Evolutionary conservation across 2,797 vertebrate species (phyloP).

Genomic region (Parauchenoglanis punctatus): DNA sequence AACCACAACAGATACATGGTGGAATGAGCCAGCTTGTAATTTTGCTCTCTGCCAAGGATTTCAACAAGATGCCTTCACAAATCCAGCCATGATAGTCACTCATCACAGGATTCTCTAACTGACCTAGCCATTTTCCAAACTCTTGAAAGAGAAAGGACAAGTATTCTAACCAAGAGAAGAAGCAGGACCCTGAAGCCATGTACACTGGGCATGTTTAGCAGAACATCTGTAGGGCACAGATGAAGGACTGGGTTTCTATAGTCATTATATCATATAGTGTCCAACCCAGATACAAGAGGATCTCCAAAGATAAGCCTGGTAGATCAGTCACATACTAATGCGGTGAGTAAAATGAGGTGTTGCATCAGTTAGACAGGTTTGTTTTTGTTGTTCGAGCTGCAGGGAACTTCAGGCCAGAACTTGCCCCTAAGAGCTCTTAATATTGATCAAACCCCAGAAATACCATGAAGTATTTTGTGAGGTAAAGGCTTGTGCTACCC

Average conservation of each 20-base stretch:
- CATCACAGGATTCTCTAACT: neutral
- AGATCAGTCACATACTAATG: conserved; percentile 3
- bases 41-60: neutral
- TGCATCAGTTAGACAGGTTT: neutral
- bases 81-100: neutral
- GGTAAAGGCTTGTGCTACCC: neutral
- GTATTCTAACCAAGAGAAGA: neutral
- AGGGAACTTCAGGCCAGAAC: neutral
- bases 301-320: neutral
- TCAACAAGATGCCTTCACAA: neutral
- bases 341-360: neutral
- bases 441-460: neutral
- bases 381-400: neutral
- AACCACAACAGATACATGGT: neutral
- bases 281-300: neutral
- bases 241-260: neutral
- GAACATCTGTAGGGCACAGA: neutral
- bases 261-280: neutral
- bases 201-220: neutral
- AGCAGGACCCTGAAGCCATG: neutral
- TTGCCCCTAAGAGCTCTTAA: neutral
- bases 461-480: neutral
- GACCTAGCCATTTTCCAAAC: neutral
- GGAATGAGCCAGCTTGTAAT: neutral
- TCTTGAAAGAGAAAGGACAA: neutral